Evolutionary conservation across 2,888 invertebrate species (phyloP), one percentile per base, ranked within the genome.

Genomic region (Pandemis cinnamomeana): DNA sequence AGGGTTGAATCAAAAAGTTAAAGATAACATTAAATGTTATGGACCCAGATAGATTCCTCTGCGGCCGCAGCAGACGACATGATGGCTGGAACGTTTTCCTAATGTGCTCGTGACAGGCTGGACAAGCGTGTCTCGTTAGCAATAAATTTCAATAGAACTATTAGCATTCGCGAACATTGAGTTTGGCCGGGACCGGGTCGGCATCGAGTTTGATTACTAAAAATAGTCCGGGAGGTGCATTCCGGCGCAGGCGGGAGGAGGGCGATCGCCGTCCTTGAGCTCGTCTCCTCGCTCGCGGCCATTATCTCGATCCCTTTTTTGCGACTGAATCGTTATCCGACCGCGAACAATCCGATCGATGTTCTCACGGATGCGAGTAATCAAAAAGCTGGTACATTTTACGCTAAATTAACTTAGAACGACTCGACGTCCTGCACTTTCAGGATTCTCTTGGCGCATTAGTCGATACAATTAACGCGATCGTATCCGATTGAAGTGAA

Each of bases 281-380:
- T 83, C 82, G 86, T 86, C 87, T 88, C 82, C 83, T 80, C 84
- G 83, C 77, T 85, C 84, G 83, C 86, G 84, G 88, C 89, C 84
- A 90, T 91, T 90, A 91, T 88, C 87, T 88, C 85, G 87, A 86
- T 88, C 91, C 92, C 91, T 92, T 94, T 94, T 93, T 93, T 94
- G 91, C 91, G 89, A 87, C 88, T 83, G 87, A 89, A 91, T 92
- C 88, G 89, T 91, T 91, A 92, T 91, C 90, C 90, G 87, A 91
- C 90, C 91, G 89, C 91, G 89, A 90, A 92, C 89, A 87, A 88
- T 87, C 80, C 88, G 86, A 90, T 88, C 84, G 80, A 81, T 86
- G 87, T 92, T 93, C 92, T 90, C 93, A 93, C 92, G 91, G 86
- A 88, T 82, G 84, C 83, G 81, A 82, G 84, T 84, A 86, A 89